These are phyloP conservation scores for Polypedilum vanderplanki DNA, from an alignment of 1,140 invertebrate genomes.

Conservation along the genomic window DNA sequence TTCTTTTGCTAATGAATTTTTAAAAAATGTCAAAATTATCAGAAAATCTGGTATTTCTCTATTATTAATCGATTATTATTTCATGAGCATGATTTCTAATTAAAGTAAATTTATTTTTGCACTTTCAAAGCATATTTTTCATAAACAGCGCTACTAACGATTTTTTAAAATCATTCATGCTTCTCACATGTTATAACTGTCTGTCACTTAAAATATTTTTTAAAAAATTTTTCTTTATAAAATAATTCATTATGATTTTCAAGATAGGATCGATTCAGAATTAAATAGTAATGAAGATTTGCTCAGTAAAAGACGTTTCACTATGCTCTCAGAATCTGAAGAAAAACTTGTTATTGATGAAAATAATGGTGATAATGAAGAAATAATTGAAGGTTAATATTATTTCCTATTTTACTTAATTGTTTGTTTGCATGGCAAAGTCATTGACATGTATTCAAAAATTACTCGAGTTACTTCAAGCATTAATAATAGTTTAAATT, in stretches of 20 bases:
- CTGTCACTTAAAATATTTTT: not conserved
- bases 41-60: not conserved
- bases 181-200: not conserved
- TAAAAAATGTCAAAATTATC: not conserved
- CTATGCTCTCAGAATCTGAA: conserved; percentile 33
- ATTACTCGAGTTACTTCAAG: not conserved
- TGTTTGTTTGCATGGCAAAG: not conserved
- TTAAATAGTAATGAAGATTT: not conserved
- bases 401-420: not conserved
- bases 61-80: not conserved
- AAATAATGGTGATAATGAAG: conserved; percentile 36
- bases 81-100: not conserved
- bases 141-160: not conserved
- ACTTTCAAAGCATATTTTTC: conserved; percentile 30
- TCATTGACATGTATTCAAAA: not conserved
- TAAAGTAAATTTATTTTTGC: not conserved
- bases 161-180: not conserved
- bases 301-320: not conserved
- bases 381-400: conserved; percentile 37
- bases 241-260: not conserved
- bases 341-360: conserved; percentile 35
- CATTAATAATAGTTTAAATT: not conserved
- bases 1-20: not conserved
- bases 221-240: not conserved
- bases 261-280: not conserved